Percentiles rank a stretch among this genome's conserved stretches.
Evolutionary conservation across 1,140 invertebrate genomes (phyloP).

Genomic region (Drosophila nasuta): DNA sequence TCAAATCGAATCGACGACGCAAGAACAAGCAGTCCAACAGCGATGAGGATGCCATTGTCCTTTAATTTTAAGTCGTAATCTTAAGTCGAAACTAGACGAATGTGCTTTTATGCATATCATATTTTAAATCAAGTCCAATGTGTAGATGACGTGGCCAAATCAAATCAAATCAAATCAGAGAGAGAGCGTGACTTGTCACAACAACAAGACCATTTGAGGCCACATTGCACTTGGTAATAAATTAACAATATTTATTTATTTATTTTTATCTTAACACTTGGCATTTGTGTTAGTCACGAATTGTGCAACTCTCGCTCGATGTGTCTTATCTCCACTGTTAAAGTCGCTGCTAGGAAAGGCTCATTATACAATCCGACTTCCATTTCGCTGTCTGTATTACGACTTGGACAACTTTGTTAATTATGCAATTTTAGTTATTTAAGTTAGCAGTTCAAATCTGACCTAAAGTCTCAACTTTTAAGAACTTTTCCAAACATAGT

Average conservation of each 20-base stretch:
- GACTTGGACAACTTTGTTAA: background rate
- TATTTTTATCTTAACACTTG: background rate
- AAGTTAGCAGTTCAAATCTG: no score
- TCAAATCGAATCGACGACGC: constrained; percentile 90
- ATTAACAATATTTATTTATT: constrained; percentile 13
- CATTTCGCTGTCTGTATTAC: background rate
- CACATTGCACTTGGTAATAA: constrained; percentile 4
- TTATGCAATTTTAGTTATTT: no score
- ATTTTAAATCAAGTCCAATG: background rate
- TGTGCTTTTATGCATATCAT: constrained; percentile 4
- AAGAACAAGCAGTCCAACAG: constrained; percentile 88
- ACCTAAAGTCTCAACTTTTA: no score
- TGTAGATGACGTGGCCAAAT: constrained; percentile 5
- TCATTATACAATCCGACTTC: background rate
- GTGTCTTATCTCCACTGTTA: background rate
- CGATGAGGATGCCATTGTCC: constrained; percentile 68
- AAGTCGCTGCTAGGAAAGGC: background rate
- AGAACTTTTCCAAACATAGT: no score
- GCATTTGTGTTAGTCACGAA: background rate
- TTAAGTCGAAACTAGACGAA: background rate
- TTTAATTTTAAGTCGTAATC: constrained; percentile 36
- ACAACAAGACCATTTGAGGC: background rate
- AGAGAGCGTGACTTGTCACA: constrained; percentile 22
- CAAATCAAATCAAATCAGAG: background rate
- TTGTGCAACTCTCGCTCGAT: background rate